Percentiles rank a stretch among this genome's conserved stretches.
These are phyloP conservation scores for Gallinago solitaria DNA, from an alignment of 2,797 vertebrate genomes.

Conservation along the genomic window DNA sequence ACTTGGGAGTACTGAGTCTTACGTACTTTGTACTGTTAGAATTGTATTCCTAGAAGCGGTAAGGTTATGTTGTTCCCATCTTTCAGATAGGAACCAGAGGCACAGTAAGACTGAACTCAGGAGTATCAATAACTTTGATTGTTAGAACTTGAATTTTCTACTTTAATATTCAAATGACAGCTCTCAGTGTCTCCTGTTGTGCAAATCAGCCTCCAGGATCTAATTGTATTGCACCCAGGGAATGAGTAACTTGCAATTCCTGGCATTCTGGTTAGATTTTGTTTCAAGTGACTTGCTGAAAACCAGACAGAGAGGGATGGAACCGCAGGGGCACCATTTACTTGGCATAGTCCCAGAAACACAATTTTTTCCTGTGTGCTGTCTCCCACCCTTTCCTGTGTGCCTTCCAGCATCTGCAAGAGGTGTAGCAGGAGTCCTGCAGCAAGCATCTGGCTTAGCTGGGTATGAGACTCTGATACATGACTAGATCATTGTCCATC, in stretches of 20 bases:
- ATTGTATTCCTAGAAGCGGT: neutral
- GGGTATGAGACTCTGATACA: neutral
- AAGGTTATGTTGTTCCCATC: neutral
- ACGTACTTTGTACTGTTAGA: neutral
- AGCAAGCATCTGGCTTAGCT: neutral
- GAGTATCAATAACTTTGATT: neutral
- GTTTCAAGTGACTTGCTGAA: neutral
- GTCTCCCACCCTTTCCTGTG: neutral
- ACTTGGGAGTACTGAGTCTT: neutral
- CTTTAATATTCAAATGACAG: neutral
- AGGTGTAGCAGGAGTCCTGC: neutral
- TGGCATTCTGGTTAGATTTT: neutral
- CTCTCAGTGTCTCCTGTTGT: neutral
- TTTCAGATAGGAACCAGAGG: neutral
- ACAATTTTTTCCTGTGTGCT: neutral
- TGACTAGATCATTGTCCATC: neutral
- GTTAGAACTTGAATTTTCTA: neutral
- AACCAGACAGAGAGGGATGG: neutral
- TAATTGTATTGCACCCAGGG: neutral
- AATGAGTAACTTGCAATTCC: neutral
- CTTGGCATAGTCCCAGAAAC: neutral
- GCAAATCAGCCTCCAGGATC: neutral
- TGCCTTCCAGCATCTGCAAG: neutral
- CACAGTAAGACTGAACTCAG: neutral
- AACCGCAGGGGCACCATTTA: neutral